Evolutionary conservation across 2,888 invertebrate species (phyloP).

Genomic region (Cynaeus angustus): DNA sequence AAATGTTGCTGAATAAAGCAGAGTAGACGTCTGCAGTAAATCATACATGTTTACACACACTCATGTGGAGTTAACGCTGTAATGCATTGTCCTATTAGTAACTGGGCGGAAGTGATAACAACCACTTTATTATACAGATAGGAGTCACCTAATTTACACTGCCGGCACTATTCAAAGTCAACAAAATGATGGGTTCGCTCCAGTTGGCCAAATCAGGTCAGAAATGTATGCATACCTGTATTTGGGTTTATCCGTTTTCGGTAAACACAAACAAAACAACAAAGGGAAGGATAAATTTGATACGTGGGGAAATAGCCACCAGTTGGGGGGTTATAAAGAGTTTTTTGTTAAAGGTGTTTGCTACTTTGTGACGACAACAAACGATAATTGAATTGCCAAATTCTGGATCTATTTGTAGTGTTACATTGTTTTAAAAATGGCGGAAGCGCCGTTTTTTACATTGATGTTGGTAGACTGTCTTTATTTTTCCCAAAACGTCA

Average conservation of each 20-base stretch:
- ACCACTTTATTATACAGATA: constrained; percentile 65
- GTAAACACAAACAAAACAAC: constrained; percentile 5
- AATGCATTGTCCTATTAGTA: constrained; percentile 66
- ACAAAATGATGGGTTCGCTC: constrained; percentile 18
- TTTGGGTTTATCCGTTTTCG: neutral
- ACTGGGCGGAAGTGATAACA: constrained; percentile 67
- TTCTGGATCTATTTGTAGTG: too few relatives aligned
- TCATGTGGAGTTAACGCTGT: constrained; percentile 60
- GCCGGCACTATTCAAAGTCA: constrained; percentile 22
- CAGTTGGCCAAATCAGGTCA: constrained; percentile 2
- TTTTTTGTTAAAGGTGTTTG: too few relatives aligned
- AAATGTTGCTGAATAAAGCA: constrained; percentile 50
- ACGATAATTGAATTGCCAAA: too few relatives aligned
- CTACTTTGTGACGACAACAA: too few relatives aligned
- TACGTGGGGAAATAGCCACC: neutral
- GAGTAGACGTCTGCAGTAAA: constrained; percentile 49
- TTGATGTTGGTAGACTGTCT: too few relatives aligned
- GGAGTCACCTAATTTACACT: constrained; percentile 59
- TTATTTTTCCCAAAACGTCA: too few relatives aligned
- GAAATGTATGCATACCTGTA: constrained; percentile 9
- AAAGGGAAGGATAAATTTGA: neutral
- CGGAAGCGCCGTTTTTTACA: too few relatives aligned
- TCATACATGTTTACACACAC: constrained; percentile 61
- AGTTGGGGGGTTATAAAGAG: neutral
- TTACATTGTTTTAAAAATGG: too few relatives aligned